Evolutionary conservation across 1,140 invertebrate genomes (phyloP), one percentile per base, ranked within the genome.

Genomic region (Meloidogyne floridensis): DNA sequence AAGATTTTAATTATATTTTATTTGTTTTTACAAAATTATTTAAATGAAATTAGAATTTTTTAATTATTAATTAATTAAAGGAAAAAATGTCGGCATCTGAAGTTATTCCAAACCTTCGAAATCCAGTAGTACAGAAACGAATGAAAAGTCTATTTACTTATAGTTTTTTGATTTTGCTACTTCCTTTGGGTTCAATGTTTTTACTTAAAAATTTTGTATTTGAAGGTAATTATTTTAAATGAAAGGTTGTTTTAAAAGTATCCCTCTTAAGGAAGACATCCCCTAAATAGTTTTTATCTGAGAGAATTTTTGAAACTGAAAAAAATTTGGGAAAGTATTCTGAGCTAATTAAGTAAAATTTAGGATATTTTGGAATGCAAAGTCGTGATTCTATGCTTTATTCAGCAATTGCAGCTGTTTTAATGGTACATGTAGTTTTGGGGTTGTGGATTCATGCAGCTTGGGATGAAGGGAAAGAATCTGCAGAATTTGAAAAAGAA

Each of bases 121-220:
- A 85, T 72, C 69, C 47, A 20, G 69, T 32, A 15, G 84, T 85
- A 8, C 80, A 85, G 56, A 65, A 20, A 42, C 32, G 84, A 9
- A 73, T 85, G 32, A 85, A 85, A 47, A 75, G 72, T 78, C 32
- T 78, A 59, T 47, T 87, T 20, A 73, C 78, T n/a, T 86, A 86
- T 75, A 86, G 85, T 73, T 73, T 86, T 18, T 73, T 81, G 47
- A 86, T 86, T 71, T 71, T 86, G 11, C 15, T 79, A 6, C 69
- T 86, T 7, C 85, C 85, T 32, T 73, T 86, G n/a, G 83, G 77
- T 20, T 81, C 86, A 15, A 86, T 86, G 85, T 86, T 86, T 77
- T 54, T 87, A 54, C 54, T 86, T n/a, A 86, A 86, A 42, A 32
- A 10, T 15, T 82, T 82, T 72, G 18, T 86, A 2, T 86, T 86